Conservation (phyloP, 2,797 vertebrate genomes). For the Scomberomorus guttatus region DNA sequence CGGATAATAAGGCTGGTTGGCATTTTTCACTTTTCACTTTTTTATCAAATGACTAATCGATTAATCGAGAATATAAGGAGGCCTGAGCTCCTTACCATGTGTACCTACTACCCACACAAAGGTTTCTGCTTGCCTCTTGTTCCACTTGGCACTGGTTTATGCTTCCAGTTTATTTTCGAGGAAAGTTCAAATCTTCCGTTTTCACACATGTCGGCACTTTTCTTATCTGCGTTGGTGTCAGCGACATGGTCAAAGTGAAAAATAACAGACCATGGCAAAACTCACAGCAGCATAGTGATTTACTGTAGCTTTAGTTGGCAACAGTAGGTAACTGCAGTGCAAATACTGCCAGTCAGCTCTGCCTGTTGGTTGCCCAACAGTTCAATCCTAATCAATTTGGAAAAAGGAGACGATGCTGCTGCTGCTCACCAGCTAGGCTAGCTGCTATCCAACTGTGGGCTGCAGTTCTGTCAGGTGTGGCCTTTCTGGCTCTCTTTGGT, state of each 20-base stretch:
- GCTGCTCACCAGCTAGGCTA: conserved; percentile 16
- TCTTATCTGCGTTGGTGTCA: conserved; percentile 36
- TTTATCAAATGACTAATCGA: no score
- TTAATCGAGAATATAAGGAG: no score
- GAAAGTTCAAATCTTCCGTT: conserved; percentile 20
- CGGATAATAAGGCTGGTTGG: no score
- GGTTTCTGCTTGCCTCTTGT: conserved; percentile 8
- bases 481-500: background rate
- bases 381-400: conserved; percentile 47
- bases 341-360: conserved; percentile 61
- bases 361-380: conserved; percentile 38
- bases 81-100: no score
- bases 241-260: conserved; percentile 25
- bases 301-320: conserved; percentile 42
- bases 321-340: conserved; percentile 18
- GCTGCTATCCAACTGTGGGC: conserved; percentile 21
- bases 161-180: conserved; percentile 21
- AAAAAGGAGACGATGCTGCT: conserved; percentile 28
- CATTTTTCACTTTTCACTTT: no score
- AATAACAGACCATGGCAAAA: conserved; percentile 26
- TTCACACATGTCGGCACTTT: conserved; percentile 11
- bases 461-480: conserved; percentile 11
- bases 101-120: no score
- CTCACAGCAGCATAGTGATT: conserved; percentile 34
- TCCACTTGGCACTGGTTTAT: background rate